Percentiles rank a stretch among this genome's conserved stretches.
Evolutionary conservation across 2,797 vertebrate species (phyloP).

Genomic region (Buphagus erythrorhynchus): DNA sequence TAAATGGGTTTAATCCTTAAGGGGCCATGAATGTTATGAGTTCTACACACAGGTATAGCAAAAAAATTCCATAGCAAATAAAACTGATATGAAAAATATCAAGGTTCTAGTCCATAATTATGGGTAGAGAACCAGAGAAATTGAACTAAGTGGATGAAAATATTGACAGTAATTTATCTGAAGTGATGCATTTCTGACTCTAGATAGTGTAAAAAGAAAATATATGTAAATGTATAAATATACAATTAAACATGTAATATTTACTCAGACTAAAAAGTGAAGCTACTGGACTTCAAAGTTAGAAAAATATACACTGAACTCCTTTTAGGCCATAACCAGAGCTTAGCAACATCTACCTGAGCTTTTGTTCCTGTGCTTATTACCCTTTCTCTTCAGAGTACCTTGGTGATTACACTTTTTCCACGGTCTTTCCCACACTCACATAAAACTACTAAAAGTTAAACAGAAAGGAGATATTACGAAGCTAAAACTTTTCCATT

Average conservation of each 20-base stretch:
- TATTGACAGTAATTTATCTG: neutral
- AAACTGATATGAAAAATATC: neutral
- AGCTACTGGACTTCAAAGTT: neutral
- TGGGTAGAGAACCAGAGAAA: neutral
- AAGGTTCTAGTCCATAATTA: neutral
- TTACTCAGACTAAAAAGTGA: slow-evolving; percentile 21
- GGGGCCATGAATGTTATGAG: neutral
- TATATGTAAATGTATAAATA: neutral
- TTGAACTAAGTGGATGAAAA: slow-evolving; percentile 26
- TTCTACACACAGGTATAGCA: neutral
- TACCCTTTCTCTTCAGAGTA: neutral
- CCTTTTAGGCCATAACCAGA: neutral
- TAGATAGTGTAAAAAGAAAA: neutral
- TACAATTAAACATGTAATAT: neutral
- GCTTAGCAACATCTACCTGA: neutral
- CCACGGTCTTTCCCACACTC: neutral
- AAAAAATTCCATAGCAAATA: neutral
- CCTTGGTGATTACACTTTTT: neutral
- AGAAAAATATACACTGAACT: slow-evolving; percentile 8
- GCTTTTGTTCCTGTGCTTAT: neutral
- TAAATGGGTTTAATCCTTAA: slow-evolving; percentile 6
- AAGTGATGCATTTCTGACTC: neutral
- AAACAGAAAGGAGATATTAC: neutral
- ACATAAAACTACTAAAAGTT: neutral
- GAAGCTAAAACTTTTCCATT: neutral